Base-by-base conservation (phyloP, 2,888 invertebrate species). In the Ophion ellenae region DNA sequence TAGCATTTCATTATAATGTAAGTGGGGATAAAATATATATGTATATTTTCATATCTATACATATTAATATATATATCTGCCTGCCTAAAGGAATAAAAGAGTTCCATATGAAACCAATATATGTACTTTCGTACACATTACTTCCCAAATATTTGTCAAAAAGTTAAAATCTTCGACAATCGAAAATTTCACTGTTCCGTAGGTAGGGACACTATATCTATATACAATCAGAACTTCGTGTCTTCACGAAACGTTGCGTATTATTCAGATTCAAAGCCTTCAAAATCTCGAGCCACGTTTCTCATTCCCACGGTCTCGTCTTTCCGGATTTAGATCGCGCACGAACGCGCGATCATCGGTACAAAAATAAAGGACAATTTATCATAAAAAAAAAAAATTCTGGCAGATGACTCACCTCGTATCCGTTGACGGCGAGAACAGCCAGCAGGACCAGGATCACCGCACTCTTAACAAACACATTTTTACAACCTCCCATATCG, bases 381-480 rank as follows among this genome's bases (percentile, higher is more conserved):
- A 4, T 61, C 32, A 40, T 63, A 17, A 14, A 53, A 53, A 14
- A 53, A 53, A 17, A 47, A 14, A 53, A 3, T 3, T 17, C 0
- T 17, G 17, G 53, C 32, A 32, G 28, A 53, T 81, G 82, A 89
- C 91, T 91, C 85, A 91, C 92, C 91, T 90, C 89, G 61, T 83
- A 80, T 59, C 89, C 89, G 78, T 83, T 80, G 66, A 82, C 86
- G 40, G 83, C 85, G 73, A 84, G 83, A 79, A 82, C 73, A 82
- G 77, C 83, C 67, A 83, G 80, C 36, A 86, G 70, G 78, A 88
- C 76, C 67, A 91, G 87, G 86, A 90, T 80, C 86, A 90, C 85
- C 80, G 89, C 89, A 89, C 89, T 90, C 89, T 83, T 90, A 84
- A 89, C 80, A 83, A 90, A 88, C 85, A 88, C 88, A 84, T 86